Conservation (phyloP, 1,140 invertebrate species). For the Bombyx mori region ASM3026992v2 NC_085116.1:3934001-3934500, state of each 20-base stretch:
- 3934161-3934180: slow-evolving; percentile 57
- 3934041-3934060: slow-evolving; percentile 34
- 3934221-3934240: slow-evolving; percentile 26
- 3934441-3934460: too few species aligned
- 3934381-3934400: too few species aligned
- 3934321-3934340: too few species aligned
- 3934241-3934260: slow-evolving; percentile 50
- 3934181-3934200: slow-evolving; percentile 69
- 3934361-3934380: too few species aligned
- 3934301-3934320: slow-evolving; percentile 11
- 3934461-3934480: too few species aligned
- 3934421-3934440: too few species aligned
- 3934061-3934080: slow-evolving; percentile 11
- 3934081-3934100: slow-evolving; percentile 28
- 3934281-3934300: slow-evolving; percentile 23
- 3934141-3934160: slow-evolving; percentile 65
- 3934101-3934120: slow-evolving; percentile 53
- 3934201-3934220: slow-evolving; percentile 38
- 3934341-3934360: too few species aligned
- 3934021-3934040: slow-evolving; percentile 70
- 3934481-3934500: too few species aligned
- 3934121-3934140: slow-evolving; percentile 61
- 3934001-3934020: slow-evolving; percentile 70
- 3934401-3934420: too few species aligned
- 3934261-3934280: slow-evolving; percentile 43